Evolutionary conservation across 2,797 vertebrate genomes (phyloP).

Genomic region (Alectoris magna): DNA sequence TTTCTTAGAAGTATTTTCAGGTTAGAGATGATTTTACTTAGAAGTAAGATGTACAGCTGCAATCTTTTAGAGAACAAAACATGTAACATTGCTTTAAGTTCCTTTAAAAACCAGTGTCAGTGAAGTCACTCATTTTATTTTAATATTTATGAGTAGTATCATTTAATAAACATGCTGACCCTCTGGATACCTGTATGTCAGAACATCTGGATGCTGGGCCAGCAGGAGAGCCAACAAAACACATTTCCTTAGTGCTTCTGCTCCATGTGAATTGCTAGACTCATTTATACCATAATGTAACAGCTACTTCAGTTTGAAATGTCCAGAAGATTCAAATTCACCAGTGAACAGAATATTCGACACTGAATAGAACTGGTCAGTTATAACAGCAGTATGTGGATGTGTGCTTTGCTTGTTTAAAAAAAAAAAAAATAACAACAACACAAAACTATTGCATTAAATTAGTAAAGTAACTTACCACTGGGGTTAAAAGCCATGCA

Average conservation of each 20-base stretch:
- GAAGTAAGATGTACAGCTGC: neutral
- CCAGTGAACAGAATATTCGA: neutral
- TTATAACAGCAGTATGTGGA: neutral
- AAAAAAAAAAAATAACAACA: no score
- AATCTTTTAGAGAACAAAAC: neutral
- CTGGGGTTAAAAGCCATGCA: slow-evolving; percentile 99
- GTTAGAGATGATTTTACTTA: neutral
- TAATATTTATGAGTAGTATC: neutral
- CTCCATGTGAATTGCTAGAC: neutral
- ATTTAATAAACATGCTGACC: neutral
- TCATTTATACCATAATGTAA: fast-evolving
- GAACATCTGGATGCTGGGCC: neutral
- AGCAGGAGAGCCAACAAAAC: neutral
- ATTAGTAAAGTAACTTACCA: slow-evolving; percentile 82
- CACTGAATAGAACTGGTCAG: neutral
- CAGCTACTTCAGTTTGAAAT: neutral
- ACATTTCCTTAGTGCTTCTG: neutral
- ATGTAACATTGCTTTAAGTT: fast-evolving
- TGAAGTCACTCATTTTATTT: fast-evolving
- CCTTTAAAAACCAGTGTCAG: neutral
- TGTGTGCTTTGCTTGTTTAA: neutral
- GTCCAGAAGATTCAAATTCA: neutral
- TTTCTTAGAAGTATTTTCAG: slow-evolving; percentile 28
- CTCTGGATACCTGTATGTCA: neutral
- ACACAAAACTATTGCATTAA: neutral